Evolutionary conservation across 2,113 vertebrate genomes (phyloP).

Genomic region (Solea senegalensis): DNA sequence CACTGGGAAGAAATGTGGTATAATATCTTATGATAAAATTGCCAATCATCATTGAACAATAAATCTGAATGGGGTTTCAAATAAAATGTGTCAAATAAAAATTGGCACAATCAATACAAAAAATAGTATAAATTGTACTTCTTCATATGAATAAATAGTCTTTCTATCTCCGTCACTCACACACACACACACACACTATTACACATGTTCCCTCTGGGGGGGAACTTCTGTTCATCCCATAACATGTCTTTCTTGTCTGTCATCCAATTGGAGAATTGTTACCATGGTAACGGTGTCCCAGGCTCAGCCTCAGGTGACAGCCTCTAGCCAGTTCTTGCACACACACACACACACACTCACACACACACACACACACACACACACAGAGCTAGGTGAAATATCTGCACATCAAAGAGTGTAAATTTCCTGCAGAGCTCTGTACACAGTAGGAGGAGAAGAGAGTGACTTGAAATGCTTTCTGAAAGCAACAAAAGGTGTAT

Average conservation of each 20-base stretch:
- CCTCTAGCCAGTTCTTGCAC: constrained; percentile 40
- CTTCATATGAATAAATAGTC: too few species aligned
- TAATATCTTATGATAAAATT: not conserved
- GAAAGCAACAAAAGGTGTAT: constrained; percentile 34
- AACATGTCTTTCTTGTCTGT: constrained; percentile 73
- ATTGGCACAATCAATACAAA: not conserved
- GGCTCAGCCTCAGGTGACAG: constrained; percentile 68
- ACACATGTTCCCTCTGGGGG: constrained; percentile 11
- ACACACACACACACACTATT: constrained; percentile 8
- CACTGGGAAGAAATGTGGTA: not conserved
- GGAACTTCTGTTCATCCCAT: constrained; percentile 55
- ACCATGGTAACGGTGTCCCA: constrained; percentile 72
- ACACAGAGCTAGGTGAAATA: constrained; percentile 50
- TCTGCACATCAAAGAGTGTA: constrained; percentile 65
- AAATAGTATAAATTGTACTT: not conserved
- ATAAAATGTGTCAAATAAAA: not conserved
- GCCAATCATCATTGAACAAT: not conserved
- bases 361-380: constrained; percentile 12
- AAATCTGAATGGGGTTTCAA: not conserved
- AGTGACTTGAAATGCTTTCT: constrained; percentile 48
- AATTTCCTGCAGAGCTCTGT: constrained; percentile 55
- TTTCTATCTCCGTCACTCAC: too few species aligned
- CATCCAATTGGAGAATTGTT: constrained; percentile 71
- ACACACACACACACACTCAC: constrained; percentile 16
- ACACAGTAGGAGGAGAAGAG: constrained; percentile 31